phyloP scores from a whole-genome alignment of 2,797 vertebrate genomes.

The Danio choprae region DNA sequence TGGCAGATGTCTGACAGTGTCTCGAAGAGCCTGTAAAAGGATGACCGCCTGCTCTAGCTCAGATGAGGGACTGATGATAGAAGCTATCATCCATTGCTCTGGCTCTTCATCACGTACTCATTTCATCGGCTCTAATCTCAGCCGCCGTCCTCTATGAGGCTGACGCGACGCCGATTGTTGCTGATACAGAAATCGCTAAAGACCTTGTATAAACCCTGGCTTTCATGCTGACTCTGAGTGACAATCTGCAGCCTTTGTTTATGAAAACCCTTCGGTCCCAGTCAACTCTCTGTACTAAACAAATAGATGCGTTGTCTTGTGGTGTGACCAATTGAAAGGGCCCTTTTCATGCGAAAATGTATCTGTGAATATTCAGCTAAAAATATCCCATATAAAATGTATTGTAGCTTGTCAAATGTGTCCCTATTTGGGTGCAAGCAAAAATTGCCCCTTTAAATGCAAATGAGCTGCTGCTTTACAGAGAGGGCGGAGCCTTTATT shows the following conservation, averaged over 20 bases:
- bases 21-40: conserved; percentile 62
- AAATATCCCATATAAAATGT: too few species aligned
- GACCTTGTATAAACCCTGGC: conserved; percentile 57
- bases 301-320: conserved; percentile 32
- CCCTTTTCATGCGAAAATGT: too few species aligned
- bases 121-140: conserved; percentile 69
- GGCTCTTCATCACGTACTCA: conserved; percentile 78
- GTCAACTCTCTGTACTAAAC: conserved; percentile 22
- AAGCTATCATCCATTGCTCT: conserved; percentile 67
- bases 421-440: too few species aligned
- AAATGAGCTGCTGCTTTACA: too few species aligned
- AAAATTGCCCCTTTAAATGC: too few species aligned
- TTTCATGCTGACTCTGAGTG: conserved; percentile 57
- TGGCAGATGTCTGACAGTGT: conserved; percentile 51
- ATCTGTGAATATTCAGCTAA: too few species aligned
- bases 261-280: conserved; percentile 32
- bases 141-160: conserved; percentile 49
- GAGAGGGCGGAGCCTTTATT: too few species aligned
- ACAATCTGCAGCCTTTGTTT: conserved; percentile 48
- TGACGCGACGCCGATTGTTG: conserved; percentile 57
- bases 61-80: conserved; percentile 81
- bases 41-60: conserved; percentile 63
- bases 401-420: too few species aligned
- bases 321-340: not conserved
- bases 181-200: conserved; percentile 63